Evolutionary conservation across 1,140 invertebrate species (phyloP).

Genomic region (Phymastichus coffea): DNA sequence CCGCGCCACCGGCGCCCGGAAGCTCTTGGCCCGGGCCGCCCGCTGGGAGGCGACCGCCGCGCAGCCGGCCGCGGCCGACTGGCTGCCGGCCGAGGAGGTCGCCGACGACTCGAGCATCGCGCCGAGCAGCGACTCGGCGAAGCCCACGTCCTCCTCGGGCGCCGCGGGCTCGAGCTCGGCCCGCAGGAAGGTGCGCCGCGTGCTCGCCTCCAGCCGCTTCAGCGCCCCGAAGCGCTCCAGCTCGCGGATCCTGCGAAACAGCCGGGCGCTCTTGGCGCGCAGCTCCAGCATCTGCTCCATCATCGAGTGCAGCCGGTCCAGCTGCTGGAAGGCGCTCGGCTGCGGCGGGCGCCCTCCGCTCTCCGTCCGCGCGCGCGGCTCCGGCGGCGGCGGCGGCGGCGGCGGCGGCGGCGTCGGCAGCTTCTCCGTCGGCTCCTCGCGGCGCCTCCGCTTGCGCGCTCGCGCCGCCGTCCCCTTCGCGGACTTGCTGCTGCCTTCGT

Average conservation of each 20-base stretch:
- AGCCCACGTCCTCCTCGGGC: conserved; percentile 38
- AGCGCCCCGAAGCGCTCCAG: conserved; percentile 71
- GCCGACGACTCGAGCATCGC: conserved; percentile 26
- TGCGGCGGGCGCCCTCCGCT: background rate
- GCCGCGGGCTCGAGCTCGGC: conserved; percentile 30
- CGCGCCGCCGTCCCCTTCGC: background rate
- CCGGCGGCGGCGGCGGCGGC: background rate
- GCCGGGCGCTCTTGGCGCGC: conserved; percentile 67
- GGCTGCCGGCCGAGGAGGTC: background rate
- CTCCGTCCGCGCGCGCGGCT: no score
- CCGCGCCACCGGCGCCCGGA: background rate
- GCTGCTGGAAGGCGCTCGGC: conserved; percentile 66
- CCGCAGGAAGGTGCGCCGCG: conserved; percentile 36
- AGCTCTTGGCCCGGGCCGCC: background rate
- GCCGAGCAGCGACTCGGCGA: conserved; percentile 39
- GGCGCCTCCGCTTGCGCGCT: background rate
- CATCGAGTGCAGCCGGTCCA: conserved; percentile 73
- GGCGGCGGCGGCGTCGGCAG: background rate
- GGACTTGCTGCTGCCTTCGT: background rate
- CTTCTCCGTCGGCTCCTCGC: no score
- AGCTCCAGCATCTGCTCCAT: conserved; percentile 73
- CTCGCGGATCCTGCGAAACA: conserved; percentile 70
- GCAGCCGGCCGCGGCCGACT: background rate
- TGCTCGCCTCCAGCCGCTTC: conserved; percentile 33
- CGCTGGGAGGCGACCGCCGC: background rate